Conservation (phyloP, 2,888 invertebrate species). For the Eugnorisma glareosa region DNA sequence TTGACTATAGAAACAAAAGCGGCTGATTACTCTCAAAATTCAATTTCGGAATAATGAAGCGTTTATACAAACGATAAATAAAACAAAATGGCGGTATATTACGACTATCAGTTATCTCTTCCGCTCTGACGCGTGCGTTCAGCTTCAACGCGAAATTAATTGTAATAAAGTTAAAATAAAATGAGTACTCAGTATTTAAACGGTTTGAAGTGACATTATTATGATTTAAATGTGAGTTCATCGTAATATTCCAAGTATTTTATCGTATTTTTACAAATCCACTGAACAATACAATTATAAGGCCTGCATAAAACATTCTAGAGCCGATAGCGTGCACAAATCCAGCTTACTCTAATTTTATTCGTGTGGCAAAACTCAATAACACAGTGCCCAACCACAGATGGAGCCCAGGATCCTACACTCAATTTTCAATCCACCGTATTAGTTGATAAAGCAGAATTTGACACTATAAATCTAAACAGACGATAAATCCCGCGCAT, state of each 20-base stretch:
- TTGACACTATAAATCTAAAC: neutral
- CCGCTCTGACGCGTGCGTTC: constrained; percentile 60
- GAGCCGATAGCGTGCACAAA: neutral
- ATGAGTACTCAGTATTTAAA: constrained; percentile 19
- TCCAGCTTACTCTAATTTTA: neutral
- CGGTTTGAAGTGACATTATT: constrained; percentile 24
- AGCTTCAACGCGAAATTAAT: constrained; percentile 47
- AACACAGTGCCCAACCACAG: neutral
- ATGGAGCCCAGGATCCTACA: neutral
- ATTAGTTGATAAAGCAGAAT: neutral
- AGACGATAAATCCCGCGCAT: neutral
- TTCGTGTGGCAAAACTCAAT: neutral
- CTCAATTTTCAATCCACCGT: neutral
- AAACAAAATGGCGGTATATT: constrained; percentile 53
- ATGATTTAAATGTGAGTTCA: constrained; percentile 6
- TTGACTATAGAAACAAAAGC: constrained; percentile 11
- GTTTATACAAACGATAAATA: constrained; percentile 55
- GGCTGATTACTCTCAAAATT: constrained; percentile 39
- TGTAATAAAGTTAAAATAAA: constrained; percentile 50
- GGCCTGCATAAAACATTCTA: neutral
- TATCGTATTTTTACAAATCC: neutral
- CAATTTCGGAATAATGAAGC: constrained; percentile 40
- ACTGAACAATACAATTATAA: neutral
- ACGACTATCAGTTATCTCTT: constrained; percentile 62
- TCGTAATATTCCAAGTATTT: too few species aligned